Base-by-base conservation (phyloP, 2,888 invertebrate genomes). In the Plemyria rubiginata region DNA sequence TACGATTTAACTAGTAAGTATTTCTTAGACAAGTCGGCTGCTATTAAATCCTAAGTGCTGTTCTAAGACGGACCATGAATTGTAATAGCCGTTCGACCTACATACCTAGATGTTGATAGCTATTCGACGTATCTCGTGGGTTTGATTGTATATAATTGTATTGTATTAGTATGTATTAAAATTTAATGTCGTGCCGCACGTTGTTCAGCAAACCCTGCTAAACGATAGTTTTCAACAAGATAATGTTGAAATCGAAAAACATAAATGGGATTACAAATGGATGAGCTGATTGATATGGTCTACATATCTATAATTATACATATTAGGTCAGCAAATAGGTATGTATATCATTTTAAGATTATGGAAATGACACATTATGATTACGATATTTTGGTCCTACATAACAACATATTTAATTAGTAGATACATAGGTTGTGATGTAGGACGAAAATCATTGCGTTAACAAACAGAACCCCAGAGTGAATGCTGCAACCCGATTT, bases 1-100 rank as follows among this genome's bases (percentile, higher is more conserved):
- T 16, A 36, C 13, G 45, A 45, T 16, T 16, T 13, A 16, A 15
- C 15, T 51, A 45, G 45, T 36, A 11, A 36, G 16, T 45, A 15
- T 16, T 16, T 45, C 22, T 45, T 51, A 43, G 43, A 16, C 51
- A n/a, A 36, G 38, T 28, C 38, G 22, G 13, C 8, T 43, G 32
- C 16, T 13, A 43, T 54, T 32, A 13, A 16, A 45, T 45, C n/a
- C n/a, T n/a, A n/a, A 16, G 16, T n/a, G n/a, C n/a, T n/a, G 11
- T 16, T 16, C 16, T 8, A 8, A 45, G 16, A 11, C 11, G 45
- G 45, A 45, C 9, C 45, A 16, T 16, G 16, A 45, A 45, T 45
- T 45, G 45, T 45, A 45, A 16, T 15, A 45, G 45, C 15, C 45
- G 45, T 16, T 45, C 9, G 16, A 45, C 45, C 45, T 45, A 45